phyloP scores from a whole-genome alignment of 1,140 invertebrate genomes.

The Metopolophium dirhodum region DNA sequence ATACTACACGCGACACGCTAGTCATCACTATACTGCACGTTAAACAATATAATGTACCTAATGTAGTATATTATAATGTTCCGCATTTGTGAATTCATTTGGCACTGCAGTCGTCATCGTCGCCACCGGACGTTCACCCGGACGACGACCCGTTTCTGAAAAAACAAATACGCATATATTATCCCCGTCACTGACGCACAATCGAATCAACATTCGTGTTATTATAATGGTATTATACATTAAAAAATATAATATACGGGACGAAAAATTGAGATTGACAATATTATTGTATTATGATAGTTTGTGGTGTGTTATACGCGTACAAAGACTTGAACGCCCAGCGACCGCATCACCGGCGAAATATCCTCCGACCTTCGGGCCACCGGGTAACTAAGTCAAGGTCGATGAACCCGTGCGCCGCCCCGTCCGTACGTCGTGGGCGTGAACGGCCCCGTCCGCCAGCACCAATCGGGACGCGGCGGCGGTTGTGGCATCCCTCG shows the following conservation, averaged over 20 bases:
- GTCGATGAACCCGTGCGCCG: constrained; percentile 46
- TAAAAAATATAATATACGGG: neutral
- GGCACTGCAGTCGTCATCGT: neutral
- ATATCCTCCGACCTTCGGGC: constrained; percentile 44
- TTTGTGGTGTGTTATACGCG: neutral
- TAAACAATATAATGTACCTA: neutral
- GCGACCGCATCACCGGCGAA: neutral
- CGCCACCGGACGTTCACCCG: neutral
- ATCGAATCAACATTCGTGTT: neutral
- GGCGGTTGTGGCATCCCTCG: neutral
- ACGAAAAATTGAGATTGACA: neutral
- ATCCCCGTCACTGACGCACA: neutral
- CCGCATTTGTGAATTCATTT: neutral
- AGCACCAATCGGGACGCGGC: neutral
- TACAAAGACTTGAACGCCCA: constrained; percentile 21
- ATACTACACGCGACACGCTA: neutral
- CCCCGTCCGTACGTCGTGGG: neutral
- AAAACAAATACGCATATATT: neutral
- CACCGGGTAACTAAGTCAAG: constrained; percentile 49
- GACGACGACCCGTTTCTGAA: constrained; percentile 15
- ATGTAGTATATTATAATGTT: constrained; percentile 8
- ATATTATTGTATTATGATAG: neutral
- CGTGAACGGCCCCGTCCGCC: neutral
- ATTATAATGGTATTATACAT: neutral
- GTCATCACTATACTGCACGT: neutral